Evolutionary conservation across 2,888 invertebrate species (phyloP).

Genomic region (Pseudococcus longispinus): DNA sequence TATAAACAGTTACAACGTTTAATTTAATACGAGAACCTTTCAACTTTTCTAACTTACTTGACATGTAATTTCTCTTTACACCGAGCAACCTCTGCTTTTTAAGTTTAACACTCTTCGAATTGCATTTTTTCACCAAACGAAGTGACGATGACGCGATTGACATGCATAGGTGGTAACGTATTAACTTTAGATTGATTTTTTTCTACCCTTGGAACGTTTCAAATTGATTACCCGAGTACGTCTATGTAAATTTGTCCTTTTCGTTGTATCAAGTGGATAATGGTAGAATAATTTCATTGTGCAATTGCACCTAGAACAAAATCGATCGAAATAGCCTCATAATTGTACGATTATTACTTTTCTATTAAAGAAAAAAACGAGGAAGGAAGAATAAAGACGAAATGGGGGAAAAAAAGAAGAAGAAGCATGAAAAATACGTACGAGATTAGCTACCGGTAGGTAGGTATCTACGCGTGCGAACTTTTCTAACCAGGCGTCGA

Average conservation of each 20-base stretch:
- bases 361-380: too few species aligned
- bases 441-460: background rate
- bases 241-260: too few species aligned
- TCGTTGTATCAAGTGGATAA: too few species aligned
- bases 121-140: background rate
- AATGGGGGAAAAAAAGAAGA: background rate
- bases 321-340: too few species aligned
- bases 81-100: background rate
- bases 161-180: background rate
- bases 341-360: too few species aligned
- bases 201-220: background rate
- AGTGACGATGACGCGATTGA: background rate
- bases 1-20: background rate
- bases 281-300: too few species aligned
- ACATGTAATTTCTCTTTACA: background rate
- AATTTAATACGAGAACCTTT: conserved; percentile 9
- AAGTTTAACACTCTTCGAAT: background rate
- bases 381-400: too few species aligned
- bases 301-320: too few species aligned
- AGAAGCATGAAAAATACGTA: background rate
- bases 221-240: background rate
- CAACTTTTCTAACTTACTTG: conserved; percentile 2
- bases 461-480: background rate
- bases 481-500: background rate
- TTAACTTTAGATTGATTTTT: background rate